Evolutionary conservation across 30 jellyfish, hydroid and myxozoan genomes (phyloP).

Genomic region (Chrysaora quinquecirrha): DNA sequence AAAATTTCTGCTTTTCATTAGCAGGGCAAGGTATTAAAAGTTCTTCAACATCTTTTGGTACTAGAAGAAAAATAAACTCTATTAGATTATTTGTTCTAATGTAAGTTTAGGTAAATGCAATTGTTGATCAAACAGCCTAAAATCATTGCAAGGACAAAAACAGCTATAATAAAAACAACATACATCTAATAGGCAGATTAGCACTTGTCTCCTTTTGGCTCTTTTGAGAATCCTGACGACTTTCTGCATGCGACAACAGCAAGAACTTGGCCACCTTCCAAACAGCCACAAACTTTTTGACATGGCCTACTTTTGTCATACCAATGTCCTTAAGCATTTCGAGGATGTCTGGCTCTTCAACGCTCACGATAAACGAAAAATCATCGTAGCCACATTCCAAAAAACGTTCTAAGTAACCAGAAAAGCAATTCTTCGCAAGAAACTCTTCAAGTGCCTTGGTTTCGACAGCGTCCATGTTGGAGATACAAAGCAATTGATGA

Average conservation of each 20-base stretch:
- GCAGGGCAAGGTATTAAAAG: constrained; percentile 30
- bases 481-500: background rate
- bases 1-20: constrained; percentile 39
- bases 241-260: constrained; percentile 36
- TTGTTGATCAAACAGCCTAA: constrained; percentile 13
- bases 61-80: too few species aligned
- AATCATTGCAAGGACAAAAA: too few species aligned
- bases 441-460: constrained; percentile 5
- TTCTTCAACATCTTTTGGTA: too few species aligned
- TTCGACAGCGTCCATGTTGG: background rate
- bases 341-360: constrained; percentile 31
- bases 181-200: constrained; percentile 19
- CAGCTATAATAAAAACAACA: too few species aligned
- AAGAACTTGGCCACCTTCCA: constrained; percentile 24
- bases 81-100: too few species aligned
- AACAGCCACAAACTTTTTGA: constrained; percentile 41
- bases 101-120: too few species aligned
- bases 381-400: constrained; percentile 54
- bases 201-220: constrained; percentile 12
- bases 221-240: constrained; percentile 21
- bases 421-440: background rate
- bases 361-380: constrained; percentile 11
- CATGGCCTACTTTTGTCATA: constrained; percentile 49
- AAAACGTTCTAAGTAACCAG: constrained; percentile 10
- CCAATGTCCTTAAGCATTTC: constrained; percentile 47